Evolutionary conservation across 2,888 invertebrate genomes (phyloP), one percentile per base, ranked within the genome.

Genomic region (Macaria notata): DNA sequence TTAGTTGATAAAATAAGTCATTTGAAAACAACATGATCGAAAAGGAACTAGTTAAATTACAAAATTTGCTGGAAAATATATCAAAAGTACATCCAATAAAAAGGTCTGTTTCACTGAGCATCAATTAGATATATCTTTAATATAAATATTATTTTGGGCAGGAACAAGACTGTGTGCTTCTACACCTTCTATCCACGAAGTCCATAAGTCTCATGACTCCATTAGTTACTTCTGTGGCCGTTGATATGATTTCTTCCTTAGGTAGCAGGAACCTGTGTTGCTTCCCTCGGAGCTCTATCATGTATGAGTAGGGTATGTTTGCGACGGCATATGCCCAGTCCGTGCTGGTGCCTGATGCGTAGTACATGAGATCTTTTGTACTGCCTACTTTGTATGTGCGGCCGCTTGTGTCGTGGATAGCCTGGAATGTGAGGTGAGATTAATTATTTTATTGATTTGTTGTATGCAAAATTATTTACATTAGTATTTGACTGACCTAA

Each of bases 351-450:
- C 90, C 90, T 0, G 84, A 62, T 1, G 90, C 81, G 64, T 79
- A 91, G 71, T 90, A 91, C 90, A 91, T 90, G 4, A 91, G 76
- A 59, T 91, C 90, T 43, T 86, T 90, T 0, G 90, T 89, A 61
- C 89, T 86, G 19, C 90, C 90, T 0, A 90, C 90, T 74, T 84
- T 88, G 76, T 88, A 90, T 0, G 80, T 88, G 58, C 78, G 81
- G 0, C 85, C 85, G 49, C 71, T 83, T n/a, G 73, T 68, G 6
- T 72, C 65, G 59, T 76, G 64, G 43, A 91, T 89, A 7, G 84
- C 88, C 90, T 91, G 72, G 9, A 66, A 63, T 1, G 46, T 38
- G 3, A 42, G 31, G 9, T 30, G 5, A 19, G 8, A 9, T 39
- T 6, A 38, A 38, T 3, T 46, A 39, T 42, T 42, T 42, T 4